Percentiles rank a stretch among this genome's conserved stretches.
Conservation (phyloP, 2,797 vertebrate genomes). For the Sebastes taczanowskii region DNA sequence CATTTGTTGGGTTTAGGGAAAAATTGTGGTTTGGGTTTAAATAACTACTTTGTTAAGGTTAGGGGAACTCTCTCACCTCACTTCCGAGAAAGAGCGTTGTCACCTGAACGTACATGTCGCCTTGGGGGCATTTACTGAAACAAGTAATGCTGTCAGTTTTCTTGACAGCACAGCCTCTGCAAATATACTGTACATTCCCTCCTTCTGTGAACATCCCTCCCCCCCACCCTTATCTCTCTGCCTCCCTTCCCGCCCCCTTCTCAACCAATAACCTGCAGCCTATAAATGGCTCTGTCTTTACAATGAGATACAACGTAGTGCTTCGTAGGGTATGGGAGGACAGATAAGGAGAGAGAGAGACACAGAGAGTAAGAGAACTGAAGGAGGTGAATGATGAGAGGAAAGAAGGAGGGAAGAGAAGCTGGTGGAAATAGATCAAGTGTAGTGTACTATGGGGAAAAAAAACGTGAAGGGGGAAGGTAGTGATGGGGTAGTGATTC, state of each 20-base stretch:
- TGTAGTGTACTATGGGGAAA: constrained; percentile 12
- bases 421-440: constrained; percentile 33
- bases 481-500: constrained; percentile 13
- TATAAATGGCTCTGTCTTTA: constrained; percentile 44
- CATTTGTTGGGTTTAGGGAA: neutral
- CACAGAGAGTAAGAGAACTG: neutral
- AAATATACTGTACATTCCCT: neutral
- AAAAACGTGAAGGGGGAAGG: constrained; percentile 24
- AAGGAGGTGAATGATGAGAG: neutral
- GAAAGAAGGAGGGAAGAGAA: neutral
- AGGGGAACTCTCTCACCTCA: neutral
- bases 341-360: constrained; percentile 30
- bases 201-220: neutral
- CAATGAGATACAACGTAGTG: constrained; percentile 25
- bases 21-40: neutral
- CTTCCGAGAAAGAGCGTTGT: neutral
- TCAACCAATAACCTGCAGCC: constrained; percentile 44
- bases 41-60: neutral
- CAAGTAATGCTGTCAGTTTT: neutral
- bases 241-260: constrained; percentile 13
- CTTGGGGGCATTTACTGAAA: neutral
- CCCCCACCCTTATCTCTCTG: neutral
- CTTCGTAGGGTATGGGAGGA: constrained; percentile 5
- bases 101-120: neutral
- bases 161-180: neutral